Conservation (phyloP, 1,140 invertebrate species). For the Hylaeus volcanicus region DNA sequence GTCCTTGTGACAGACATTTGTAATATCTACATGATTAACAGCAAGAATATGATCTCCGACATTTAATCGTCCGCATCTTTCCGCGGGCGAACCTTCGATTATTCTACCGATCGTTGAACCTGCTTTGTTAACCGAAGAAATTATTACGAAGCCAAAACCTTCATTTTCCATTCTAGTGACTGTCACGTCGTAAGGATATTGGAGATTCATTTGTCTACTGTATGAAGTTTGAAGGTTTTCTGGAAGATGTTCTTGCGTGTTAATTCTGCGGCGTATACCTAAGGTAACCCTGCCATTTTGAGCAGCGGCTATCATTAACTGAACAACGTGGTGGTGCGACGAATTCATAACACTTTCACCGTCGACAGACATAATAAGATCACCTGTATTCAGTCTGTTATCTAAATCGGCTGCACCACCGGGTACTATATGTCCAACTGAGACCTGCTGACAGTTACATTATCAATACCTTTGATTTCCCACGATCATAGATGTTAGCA, state of each 20-base stretch:
- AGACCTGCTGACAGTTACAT: slow-evolving; percentile 83
- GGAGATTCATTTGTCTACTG: slow-evolving; percentile 71
- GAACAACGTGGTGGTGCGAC: slow-evolving; percentile 94
- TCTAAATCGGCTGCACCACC: slow-evolving; percentile 95
- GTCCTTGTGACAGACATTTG: slow-evolving; percentile 96
- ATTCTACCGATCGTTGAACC: slow-evolving; percentile 97
- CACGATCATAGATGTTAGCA: neutral
- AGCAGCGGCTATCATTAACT: slow-evolving; percentile 92
- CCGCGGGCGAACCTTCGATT: slow-evolving; percentile 96
- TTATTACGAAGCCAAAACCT: slow-evolving; percentile 99
- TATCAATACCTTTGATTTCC: slow-evolving; percentile 47
- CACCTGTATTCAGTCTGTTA: slow-evolving; percentile 91
- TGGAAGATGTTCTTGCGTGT: slow-evolving; percentile 74
- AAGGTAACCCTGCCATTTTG: slow-evolving; percentile 89
- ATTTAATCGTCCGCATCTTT: slow-evolving; percentile 92
- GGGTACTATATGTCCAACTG: slow-evolving; percentile 96
- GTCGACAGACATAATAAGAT: slow-evolving; percentile 95
- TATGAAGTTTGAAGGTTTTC: slow-evolving; percentile 72
- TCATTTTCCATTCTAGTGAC: slow-evolving; percentile 95
- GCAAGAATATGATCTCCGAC: slow-evolving; percentile 98
- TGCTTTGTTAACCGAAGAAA: slow-evolving; percentile 96
- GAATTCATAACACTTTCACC: slow-evolving; percentile 90
- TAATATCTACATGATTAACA: slow-evolving; percentile 96
- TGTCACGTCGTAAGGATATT: slow-evolving; percentile 91
- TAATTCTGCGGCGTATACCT: slow-evolving; percentile 84